phyloP scores from a whole-genome alignment of 2,888 invertebrate genomes.

The Chaitophorus viminalis region DNA sequence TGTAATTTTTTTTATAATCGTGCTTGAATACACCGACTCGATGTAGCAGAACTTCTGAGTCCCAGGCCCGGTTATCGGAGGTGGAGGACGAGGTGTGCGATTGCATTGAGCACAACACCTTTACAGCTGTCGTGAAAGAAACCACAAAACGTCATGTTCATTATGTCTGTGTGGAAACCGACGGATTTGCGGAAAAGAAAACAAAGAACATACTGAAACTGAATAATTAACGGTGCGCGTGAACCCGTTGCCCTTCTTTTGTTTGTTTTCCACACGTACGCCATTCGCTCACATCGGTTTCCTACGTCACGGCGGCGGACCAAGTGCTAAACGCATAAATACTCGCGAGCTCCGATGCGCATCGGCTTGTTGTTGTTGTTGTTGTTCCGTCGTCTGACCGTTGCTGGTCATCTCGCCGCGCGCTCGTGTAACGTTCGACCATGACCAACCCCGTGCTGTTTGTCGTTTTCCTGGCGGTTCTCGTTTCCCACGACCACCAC shows the following conservation, averaged over 20 bases:
- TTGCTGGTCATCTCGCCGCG: background rate
- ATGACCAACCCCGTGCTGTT: background rate
- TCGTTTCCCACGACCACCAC: background rate
- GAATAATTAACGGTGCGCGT: background rate
- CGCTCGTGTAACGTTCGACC: background rate
- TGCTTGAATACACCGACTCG: no score
- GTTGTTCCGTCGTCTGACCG: background rate
- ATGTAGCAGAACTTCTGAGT: no score
- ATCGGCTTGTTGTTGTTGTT: background rate
- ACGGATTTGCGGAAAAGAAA: background rate
- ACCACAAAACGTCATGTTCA: no score
- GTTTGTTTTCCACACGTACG: background rate
- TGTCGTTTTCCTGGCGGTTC: background rate
- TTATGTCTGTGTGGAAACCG: no score
- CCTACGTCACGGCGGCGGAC: background rate
- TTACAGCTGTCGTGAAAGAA: no score
- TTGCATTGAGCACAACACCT: no score
- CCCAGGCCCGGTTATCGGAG: no score
- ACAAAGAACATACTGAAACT: background rate
- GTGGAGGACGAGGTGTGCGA: no score
- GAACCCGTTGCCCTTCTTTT: constrained; percentile 37
- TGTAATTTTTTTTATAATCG: no score
- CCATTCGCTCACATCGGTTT: background rate
- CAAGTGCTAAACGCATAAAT: background rate
- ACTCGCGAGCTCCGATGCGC: background rate